Evolutionary conservation across 2,888 invertebrate genomes (phyloP), one percentile per base, ranked within the genome.

Genomic region (Diarsia rubi): DNA sequence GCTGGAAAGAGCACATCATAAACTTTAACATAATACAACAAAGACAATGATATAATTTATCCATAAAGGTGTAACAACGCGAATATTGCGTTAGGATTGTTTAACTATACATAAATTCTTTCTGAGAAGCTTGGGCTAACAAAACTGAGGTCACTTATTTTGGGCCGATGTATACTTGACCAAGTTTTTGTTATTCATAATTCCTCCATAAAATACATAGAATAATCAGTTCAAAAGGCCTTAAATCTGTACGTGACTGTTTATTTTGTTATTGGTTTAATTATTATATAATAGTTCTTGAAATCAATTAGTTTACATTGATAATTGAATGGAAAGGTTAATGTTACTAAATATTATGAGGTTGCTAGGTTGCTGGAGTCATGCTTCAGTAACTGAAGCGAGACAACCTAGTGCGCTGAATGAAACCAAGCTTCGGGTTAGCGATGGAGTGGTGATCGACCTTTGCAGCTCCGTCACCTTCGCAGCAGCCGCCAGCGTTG

Each of bases 401-500:
- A 79, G 82, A 70, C 75, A 78, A 66, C 69, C 47, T 67, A 79
- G 81, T 83, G 66, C 63, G 74, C 66, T 84, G 67, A 78, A 81
- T 80, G 78, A 73, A 73, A 81, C 79, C 74, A 71, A 83, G 83
- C 86, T 80, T 88, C 88, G 83, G 87, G 86, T 87, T 86, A 78
- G 86, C 86, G 88, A 86, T 90, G 88, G 83, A 91, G 86, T 91
- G 91, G 90, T 93, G 92, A 93, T 93, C 93, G 95, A 92, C 95
- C 95, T 95, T 94, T 93, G 92, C 91, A 89, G 90, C 87, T 88
- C 87, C 89, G 93, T 96, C 93, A 95, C 96, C 96, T 96, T 96
- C 95, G 92, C 88, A 89, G 89, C 93, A 92, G 91, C 88, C 91
- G 92, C 88, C 92, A 89, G 90, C 90, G 92, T 89, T 93, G 95